phyloP scores from a whole-genome alignment of 2,113 vertebrate species.

The Trachemys scripta region DNA sequence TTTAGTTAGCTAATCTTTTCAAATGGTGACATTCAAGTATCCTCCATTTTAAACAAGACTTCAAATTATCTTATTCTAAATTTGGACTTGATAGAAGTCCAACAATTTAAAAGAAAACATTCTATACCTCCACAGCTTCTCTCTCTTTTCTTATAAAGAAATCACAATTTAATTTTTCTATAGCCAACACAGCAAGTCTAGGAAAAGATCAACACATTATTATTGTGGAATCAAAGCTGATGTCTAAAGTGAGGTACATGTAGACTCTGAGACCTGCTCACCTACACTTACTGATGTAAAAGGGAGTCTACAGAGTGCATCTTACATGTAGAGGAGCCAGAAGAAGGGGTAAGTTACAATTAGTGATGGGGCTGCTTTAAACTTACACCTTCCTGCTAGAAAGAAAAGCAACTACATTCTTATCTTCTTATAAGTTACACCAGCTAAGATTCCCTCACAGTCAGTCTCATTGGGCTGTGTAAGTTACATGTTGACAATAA shows the following conservation, averaged over 20 bases:
- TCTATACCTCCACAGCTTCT: neutral
- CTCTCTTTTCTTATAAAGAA: neutral
- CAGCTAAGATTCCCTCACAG: neutral
- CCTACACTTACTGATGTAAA: neutral
- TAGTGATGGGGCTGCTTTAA: neutral
- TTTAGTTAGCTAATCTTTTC: neutral
- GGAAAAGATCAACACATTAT: too few species aligned
- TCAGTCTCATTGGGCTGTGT: rapidly evolving
- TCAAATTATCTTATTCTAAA: neutral
- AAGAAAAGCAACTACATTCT: neutral
- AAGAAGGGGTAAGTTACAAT: neutral
- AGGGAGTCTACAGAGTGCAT: neutral
- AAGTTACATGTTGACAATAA: neutral
- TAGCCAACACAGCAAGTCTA: neutral
- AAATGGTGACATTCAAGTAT: neutral
- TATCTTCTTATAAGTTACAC: neutral
- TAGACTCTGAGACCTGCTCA: neutral
- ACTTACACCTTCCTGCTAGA: neutral
- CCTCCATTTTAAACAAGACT: neutral
- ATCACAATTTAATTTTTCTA: neutral
- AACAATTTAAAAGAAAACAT: neutral
- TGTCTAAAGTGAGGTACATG: too few species aligned
- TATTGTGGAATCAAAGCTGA: too few species aligned
- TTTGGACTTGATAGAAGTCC: neutral
- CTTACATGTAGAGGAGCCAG: neutral